Evolutionary conservation across 30 jellyfish, hydroid and myxozoan genomes (phyloP).

Genomic region (Turritopsis dohrnii): DNA sequence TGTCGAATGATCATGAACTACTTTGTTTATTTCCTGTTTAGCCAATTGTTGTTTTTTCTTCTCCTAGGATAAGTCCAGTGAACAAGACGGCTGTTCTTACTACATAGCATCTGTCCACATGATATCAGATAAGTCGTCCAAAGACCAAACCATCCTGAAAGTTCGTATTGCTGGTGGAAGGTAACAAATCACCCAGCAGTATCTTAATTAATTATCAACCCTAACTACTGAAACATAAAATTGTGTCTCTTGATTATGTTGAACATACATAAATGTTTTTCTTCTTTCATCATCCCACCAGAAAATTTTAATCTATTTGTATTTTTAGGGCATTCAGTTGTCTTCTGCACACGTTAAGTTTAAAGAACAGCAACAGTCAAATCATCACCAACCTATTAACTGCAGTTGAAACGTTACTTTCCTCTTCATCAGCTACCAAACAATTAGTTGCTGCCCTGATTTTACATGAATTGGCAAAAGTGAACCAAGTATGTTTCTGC

Average conservation of each 20-base stretch:
- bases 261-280: too few species aligned
- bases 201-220: too few species aligned
- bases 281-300: not conserved
- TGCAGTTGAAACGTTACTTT: constrained; percentile 9
- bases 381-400: not conserved
- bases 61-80: not conserved
- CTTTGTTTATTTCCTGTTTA: too few species aligned
- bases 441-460: constrained; percentile 64
- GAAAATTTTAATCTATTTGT: too few species aligned
- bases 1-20: not conserved
- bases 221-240: too few species aligned
- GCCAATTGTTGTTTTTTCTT: not conserved
- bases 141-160: constrained; percentile 31
- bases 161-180: constrained; percentile 45
- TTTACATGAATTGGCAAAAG: constrained; percentile 58
- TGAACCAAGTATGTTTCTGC: constrained; percentile 43
- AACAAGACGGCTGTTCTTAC: not conserved
- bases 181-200: too few species aligned
- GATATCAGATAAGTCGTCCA: constrained; percentile 11
- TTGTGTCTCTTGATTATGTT: too few species aligned
- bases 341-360: not conserved
- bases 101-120: constrained; percentile 3
- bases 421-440: constrained; percentile 79
- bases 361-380: not conserved
- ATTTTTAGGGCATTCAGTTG: not conserved